phyloP scores from a whole-genome alignment of 1,140 invertebrate genomes.

The Drosophila cardini region DNA sequence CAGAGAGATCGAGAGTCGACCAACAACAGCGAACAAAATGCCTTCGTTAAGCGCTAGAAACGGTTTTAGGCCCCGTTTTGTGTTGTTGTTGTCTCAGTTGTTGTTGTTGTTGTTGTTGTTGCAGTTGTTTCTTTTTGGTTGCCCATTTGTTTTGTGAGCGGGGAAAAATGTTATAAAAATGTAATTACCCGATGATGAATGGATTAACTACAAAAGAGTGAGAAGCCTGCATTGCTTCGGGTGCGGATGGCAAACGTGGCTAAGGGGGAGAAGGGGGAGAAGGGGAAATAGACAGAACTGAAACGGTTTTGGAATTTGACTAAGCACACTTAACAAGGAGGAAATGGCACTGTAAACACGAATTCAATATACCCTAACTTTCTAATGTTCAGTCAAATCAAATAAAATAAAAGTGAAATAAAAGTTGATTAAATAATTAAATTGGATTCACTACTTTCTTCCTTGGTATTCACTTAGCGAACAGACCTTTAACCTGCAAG shows the following conservation, averaged over 20 bases:
- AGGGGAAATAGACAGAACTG: conserved; percentile 25
- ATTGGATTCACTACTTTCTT: neutral
- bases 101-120: conserved; percentile 44
- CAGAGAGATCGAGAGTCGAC: conserved; percentile 19
- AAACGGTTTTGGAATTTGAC: conserved; percentile 58
- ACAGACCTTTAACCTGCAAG: neutral
- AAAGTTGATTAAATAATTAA: neutral
- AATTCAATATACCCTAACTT: conserved; percentile 34
- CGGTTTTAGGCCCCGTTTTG: conserved; percentile 66
- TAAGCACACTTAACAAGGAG: conserved; percentile 61
- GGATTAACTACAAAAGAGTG: conserved; percentile 82
- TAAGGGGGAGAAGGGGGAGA: neutral
- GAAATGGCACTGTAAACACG: conserved; percentile 31
- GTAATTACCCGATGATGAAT: conserved; percentile 84
- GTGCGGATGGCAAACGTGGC: conserved; percentile 52
- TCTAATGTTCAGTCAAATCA: neutral
- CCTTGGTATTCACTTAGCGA: neutral
- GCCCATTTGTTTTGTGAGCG: conserved; percentile 77
- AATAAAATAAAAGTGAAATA: neutral
- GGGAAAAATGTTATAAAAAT: conserved; percentile 83
- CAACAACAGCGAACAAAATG: conserved; percentile 74
- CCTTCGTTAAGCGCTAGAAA: conserved; percentile 78
- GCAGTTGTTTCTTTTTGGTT: conserved; percentile 62
- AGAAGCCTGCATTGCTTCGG: conserved; percentile 67
- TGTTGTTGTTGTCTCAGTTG: conserved; percentile 27